Evolutionary conservation across 2,888 invertebrate genomes (phyloP).

Genomic region (Pyrgus malvae): DNA sequence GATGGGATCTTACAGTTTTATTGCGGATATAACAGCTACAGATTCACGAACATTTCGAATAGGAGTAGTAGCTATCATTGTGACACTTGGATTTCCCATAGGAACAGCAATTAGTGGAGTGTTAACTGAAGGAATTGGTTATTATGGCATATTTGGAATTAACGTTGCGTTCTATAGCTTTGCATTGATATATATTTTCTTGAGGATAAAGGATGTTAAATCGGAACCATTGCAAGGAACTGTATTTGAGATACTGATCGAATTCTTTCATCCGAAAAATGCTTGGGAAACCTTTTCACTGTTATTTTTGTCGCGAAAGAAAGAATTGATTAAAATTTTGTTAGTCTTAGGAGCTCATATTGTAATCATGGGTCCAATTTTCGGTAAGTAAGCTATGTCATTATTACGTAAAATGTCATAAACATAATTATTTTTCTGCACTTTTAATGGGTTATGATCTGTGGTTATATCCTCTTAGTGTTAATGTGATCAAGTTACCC

Average conservation of each 20-base stretch:
- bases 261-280: conserved; percentile 64
- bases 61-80: conserved; percentile 80
- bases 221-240: conserved; percentile 51
- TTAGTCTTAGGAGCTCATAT: conserved; percentile 66
- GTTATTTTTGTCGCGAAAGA: conserved; percentile 51
- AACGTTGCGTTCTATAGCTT: conserved; percentile 52
- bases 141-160: conserved; percentile 68
- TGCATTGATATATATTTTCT: conserved; percentile 60
- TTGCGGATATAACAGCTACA: conserved; percentile 81
- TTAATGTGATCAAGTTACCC: too few relatives aligned
- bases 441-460: too few relatives aligned
- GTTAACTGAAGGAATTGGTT: conserved; percentile 67
- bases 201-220: conserved; percentile 62
- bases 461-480: too few relatives aligned
- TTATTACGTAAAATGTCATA: too few relatives aligned
- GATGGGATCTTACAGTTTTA: conserved; percentile 82
- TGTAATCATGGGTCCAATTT: conserved; percentile 66
- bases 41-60: conserved; percentile 83
- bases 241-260: conserved; percentile 43
- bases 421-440: too few relatives aligned
- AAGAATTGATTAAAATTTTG: conserved; percentile 52
- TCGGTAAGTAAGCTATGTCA: conserved; percentile 69
- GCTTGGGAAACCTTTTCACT: conserved; percentile 67
- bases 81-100: conserved; percentile 72
- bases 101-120: conserved; percentile 78